Evolutionary conservation across 2,797 vertebrate species (phyloP), one percentile per base, ranked within the genome.

Genomic region (Rhabdophis nuchalis): DNA sequence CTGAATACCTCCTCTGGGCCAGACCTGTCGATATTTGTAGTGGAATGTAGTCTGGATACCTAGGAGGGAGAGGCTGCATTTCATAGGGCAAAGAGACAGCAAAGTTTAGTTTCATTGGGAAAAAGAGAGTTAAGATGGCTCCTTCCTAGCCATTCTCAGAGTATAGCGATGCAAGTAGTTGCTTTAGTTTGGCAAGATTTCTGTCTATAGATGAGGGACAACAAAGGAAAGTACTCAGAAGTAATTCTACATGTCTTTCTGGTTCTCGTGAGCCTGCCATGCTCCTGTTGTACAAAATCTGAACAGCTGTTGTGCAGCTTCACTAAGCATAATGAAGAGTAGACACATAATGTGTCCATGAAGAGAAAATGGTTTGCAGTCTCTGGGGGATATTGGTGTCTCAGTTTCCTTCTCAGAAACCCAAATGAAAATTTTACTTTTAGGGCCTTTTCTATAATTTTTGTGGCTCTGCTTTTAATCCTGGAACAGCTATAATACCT

Each of bases 401-500:
- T 77, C 72, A 77, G 36, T 41, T 77, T 77, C 36, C 72, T 77
- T 77, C 72, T 41, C 20, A 46, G 9, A 18, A 77, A 77, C 36
- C 36, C 18, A 77, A 25, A 41, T 77, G 72, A 77, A 77, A 77
- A 23, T 41, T 77, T 77, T 9, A 77, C 9, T 29, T 60, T 14
- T 16, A 0, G 5, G 7, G 41, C 25, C 4, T 0, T 72, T 58
- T 86, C 25, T 5, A 16, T 46, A 86, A 86, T 7, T 20, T 89
- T 87, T 87, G 91, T 52, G 36, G 50, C 93, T 52, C 1, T 92
- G 10, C 85, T 36, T 9, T 64, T 64, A 91, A 93, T 14, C 8
- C 86, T 94, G 92, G 58, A 87, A 50, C 23, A 92, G 87, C 58
- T 86, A 60, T 41, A 89, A 86, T 57, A 89, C 50, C 0, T 86